Percentiles rank a stretch among this genome's conserved stretches.
Conservation (phyloP, 1,140 invertebrate genomes). For the Berghia stephanieae region DNA sequence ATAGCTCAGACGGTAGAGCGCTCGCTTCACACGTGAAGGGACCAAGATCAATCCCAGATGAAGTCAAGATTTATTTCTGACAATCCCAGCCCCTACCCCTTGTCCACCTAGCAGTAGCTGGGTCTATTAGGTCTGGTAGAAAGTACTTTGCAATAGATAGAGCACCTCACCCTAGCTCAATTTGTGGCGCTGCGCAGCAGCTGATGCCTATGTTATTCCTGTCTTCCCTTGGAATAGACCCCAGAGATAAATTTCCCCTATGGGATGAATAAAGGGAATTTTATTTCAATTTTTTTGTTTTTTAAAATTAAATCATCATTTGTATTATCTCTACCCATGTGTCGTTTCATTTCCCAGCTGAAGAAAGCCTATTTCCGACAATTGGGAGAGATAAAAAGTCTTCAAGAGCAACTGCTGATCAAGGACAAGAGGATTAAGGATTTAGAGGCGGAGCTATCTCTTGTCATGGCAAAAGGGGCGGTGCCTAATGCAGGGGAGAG, state of each 20-base stretch:
- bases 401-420: conserved; percentile 78
- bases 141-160: too few species aligned
- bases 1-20: too few species aligned
- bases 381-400: conserved; percentile 79
- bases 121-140: too few species aligned
- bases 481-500: conserved; percentile 46
- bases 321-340: conserved; percentile 24
- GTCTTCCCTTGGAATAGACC: conserved; percentile 12
- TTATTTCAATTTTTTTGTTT: not conserved
- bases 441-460: conserved; percentile 76
- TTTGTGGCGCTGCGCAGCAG: too few species aligned
- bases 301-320: not conserved
- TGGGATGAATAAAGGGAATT: too few species aligned
- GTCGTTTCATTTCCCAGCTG: conserved; percentile 68
- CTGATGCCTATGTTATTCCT: not conserved
- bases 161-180: too few species aligned
- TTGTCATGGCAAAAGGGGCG: conserved; percentile 25
- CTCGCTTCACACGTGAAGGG: too few species aligned
- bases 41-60: too few species aligned
- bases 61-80: too few species aligned
- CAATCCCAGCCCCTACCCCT: too few species aligned
- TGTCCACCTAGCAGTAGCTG: too few species aligned
- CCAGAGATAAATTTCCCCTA: too few species aligned
- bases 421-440: conserved; percentile 81
- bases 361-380: conserved; percentile 79